These are phyloP conservation scores for Metaphire vulgaris DNA, from an alignment of 1,140 invertebrate genomes.

Conservation along the genomic window DNA sequence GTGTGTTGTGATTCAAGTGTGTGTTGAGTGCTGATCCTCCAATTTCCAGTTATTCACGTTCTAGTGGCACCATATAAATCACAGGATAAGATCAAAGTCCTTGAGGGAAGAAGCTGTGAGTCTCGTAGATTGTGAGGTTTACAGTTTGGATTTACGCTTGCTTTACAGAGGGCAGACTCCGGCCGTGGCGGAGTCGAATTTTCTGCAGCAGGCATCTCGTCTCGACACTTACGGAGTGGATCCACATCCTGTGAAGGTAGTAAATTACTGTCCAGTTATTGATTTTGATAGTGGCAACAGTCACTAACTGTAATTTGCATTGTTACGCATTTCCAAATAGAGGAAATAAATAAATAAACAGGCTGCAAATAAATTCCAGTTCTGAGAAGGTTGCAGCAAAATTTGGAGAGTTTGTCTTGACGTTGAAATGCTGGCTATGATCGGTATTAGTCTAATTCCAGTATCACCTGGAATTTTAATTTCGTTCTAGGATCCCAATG, in stretches of 20 bases:
- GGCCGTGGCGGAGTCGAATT: conserved; percentile 66
- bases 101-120: too few species aligned
- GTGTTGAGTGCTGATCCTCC: too few species aligned
- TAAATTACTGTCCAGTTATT: background rate
- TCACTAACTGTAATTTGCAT: background rate
- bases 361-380: background rate
- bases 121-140: too few species aligned
- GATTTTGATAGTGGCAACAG: background rate
- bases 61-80: too few species aligned
- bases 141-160: background rate
- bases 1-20: too few species aligned
- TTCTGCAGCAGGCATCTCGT: conserved; percentile 76
- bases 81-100: too few species aligned
- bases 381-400: background rate
- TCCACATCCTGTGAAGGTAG: conserved; percentile 92
- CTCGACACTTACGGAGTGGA: conserved; percentile 95
- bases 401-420: background rate
- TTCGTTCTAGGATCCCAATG: conserved; percentile 70
- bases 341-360: background rate
- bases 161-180: conserved; percentile 48
- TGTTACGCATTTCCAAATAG: background rate
- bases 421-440: background rate
- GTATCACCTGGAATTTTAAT: background rate
- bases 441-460: background rate
- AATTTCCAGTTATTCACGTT: too few species aligned